These are phyloP conservation scores for Actinostola sp. DNA, from an alignment of 92 coral and sea anemone genomes.

Conservation along the genomic window DNA sequence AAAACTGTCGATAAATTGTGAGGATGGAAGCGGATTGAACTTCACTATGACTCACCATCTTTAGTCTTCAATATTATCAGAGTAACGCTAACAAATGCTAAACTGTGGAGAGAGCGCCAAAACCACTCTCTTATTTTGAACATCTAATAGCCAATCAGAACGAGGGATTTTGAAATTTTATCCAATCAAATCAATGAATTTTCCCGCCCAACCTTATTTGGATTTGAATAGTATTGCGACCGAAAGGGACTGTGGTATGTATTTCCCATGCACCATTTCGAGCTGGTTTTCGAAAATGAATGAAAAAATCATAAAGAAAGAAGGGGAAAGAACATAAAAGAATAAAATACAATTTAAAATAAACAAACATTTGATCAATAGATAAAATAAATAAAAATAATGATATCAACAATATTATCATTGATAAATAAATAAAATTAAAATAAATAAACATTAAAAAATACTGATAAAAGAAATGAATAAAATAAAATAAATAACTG, in stretches of 20 bases:
- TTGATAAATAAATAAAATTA: no score
- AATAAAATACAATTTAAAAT: no score
- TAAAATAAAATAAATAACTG: no score
- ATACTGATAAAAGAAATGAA: no score
- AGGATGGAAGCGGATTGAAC: slow-evolving; percentile 88
- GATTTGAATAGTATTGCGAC: slow-evolving; percentile 11
- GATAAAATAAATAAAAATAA: no score
- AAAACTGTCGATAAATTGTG: not conserved
- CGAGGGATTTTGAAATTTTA: slow-evolving; percentile 17
- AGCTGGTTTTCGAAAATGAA: not conserved
- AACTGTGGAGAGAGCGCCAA: slow-evolving; percentile 75
- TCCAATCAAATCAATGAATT: slow-evolving; percentile 54
- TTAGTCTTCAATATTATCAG: slow-evolving; percentile 49
- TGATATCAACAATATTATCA: no score
- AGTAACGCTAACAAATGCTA: slow-evolving; percentile 80
- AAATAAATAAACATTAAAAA: no score
- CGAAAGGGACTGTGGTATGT: slow-evolving; percentile 13
- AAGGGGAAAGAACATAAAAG: no score
- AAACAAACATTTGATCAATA: no score
- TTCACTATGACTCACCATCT: slow-evolving; percentile 82
- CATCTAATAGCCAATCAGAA: slow-evolving; percentile 82
- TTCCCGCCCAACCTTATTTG: slow-evolving; percentile 61
- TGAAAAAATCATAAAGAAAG: no score
- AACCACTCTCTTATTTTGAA: slow-evolving; percentile 70
- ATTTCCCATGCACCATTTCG: not conserved